Percentiles rank a stretch among this genome's conserved stretches.
Evolutionary conservation across 2,113 vertebrate genomes (phyloP).

Genomic region (Rattus rattus): DNA sequence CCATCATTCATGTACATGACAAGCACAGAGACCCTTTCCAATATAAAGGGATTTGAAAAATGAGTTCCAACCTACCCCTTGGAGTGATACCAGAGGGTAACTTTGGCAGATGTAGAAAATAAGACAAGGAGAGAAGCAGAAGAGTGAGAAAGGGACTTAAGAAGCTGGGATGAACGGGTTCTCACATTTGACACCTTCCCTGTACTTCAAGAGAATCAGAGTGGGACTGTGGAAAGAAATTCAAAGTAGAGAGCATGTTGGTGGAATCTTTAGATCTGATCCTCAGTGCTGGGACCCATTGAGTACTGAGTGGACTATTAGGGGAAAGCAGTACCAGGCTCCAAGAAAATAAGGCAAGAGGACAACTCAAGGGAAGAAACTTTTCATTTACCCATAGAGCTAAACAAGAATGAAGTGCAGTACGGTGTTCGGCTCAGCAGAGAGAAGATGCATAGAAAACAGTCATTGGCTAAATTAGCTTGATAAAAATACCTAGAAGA

Average conservation of each 20-base stretch:
- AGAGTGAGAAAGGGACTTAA: neutral
- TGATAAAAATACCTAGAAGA: neutral
- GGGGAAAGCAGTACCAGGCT: neutral
- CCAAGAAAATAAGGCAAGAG: neutral
- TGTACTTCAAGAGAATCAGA: neutral
- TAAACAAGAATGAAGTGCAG: neutral
- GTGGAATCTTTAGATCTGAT: neutral
- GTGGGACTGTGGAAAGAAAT: neutral
- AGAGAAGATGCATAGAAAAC: neutral
- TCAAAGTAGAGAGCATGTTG: neutral
- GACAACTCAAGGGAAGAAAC: neutral
- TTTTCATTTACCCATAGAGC: neutral
- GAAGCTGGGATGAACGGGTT: neutral
- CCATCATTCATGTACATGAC: neutral
- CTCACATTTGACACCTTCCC: neutral
- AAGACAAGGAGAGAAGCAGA: neutral
- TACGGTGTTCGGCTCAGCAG: neutral
- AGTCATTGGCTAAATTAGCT: neutral
- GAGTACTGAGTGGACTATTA: neutral
- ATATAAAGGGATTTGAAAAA: slow-evolving; percentile 38
- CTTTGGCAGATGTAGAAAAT: neutral
- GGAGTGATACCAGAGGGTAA: neutral
- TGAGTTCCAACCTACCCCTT: neutral
- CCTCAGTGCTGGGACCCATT: neutral
- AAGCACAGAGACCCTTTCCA: slow-evolving; percentile 8